These are phyloP conservation scores for Gisinianus flammeolus DNA, from an alignment of 2,888 invertebrate genomes.

Conservation along the genomic window DNA sequence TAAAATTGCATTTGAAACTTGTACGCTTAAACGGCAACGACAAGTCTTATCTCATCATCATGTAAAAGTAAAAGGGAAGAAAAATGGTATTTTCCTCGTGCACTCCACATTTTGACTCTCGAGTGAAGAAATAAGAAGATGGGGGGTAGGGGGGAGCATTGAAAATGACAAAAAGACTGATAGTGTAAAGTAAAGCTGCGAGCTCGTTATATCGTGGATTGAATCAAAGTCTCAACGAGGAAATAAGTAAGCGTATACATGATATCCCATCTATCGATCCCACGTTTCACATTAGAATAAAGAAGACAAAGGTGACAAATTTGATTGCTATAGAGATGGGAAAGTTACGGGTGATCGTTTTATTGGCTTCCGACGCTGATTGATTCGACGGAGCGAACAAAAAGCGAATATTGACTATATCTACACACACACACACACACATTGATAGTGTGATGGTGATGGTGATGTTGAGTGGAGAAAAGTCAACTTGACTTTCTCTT, in stretches of 20 bases:
- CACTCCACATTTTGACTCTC: too few relatives aligned
- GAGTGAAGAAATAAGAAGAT: neutral
- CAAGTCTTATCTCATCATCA: too few relatives aligned
- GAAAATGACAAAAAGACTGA: neutral
- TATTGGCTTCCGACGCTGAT: slow-evolving; percentile 8
- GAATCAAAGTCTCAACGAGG: neutral
- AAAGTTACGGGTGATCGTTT: neutral
- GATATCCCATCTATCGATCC: neutral
- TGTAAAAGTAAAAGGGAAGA: too few relatives aligned
- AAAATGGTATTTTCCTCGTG: too few relatives aligned
- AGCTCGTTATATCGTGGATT: too few relatives aligned
- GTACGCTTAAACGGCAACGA: too few relatives aligned
- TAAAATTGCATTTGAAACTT: too few relatives aligned
- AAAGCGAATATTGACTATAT: neutral
- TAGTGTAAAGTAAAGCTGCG: neutral
- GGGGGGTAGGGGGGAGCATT: neutral
- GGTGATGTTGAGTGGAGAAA: too few relatives aligned
- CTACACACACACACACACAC: neutral
- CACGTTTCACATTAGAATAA: neutral
- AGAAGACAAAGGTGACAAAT: slow-evolving; percentile 8
- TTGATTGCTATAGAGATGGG: neutral
- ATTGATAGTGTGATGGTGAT: too few relatives aligned
- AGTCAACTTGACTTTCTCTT: neutral
- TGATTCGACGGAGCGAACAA: slow-evolving; percentile 11
- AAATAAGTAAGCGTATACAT: neutral